A percentile compares a stretch with the other conserved stretches of the same genome.
These are phyloP conservation scores for Mergus octosetaceus DNA, from an alignment of 2,797 vertebrate genomes.

Conservation along the genomic window DNA sequence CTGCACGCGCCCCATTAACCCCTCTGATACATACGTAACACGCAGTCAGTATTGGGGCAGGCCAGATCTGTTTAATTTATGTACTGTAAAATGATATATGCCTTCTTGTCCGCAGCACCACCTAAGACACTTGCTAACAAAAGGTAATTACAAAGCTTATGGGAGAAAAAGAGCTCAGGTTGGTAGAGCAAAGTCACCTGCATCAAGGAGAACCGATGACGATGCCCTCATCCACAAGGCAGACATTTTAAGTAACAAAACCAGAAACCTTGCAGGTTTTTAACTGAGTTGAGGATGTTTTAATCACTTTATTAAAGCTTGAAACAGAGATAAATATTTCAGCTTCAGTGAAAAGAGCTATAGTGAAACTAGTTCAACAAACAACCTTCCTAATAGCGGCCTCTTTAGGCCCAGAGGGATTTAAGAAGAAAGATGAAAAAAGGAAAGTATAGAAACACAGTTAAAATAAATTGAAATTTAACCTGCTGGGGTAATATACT, in stretches of 20 bases:
- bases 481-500: neutral
- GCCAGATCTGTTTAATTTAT: neutral
- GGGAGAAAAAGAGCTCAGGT: neutral
- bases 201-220: neutral
- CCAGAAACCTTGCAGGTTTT: neutral
- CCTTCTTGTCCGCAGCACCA: neutral
- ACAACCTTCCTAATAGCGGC: neutral
- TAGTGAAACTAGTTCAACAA: neutral
- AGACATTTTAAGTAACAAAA: neutral
- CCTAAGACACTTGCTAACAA: neutral
- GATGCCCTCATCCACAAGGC: neutral
- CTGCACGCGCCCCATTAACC: slow-evolving; percentile 55
- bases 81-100: neutral
- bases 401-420: neutral
- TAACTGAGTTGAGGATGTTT: neutral
- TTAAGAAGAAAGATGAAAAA: slow-evolving; percentile 26
- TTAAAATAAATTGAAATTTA: slow-evolving; percentile 52
- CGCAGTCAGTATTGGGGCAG: neutral
- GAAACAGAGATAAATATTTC: slow-evolving; percentile 8
- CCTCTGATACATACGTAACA: neutral
- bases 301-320: slow-evolving; percentile 2
- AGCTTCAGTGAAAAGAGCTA: neutral
- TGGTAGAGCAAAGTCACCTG: neutral
- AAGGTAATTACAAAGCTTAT: neutral
- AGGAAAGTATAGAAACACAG: neutral